A percentile compares a stretch with the other conserved stretches of the same genome.
Conservation (phyloP, 2,888 invertebrate species). For the Xanthia togata region DNA sequence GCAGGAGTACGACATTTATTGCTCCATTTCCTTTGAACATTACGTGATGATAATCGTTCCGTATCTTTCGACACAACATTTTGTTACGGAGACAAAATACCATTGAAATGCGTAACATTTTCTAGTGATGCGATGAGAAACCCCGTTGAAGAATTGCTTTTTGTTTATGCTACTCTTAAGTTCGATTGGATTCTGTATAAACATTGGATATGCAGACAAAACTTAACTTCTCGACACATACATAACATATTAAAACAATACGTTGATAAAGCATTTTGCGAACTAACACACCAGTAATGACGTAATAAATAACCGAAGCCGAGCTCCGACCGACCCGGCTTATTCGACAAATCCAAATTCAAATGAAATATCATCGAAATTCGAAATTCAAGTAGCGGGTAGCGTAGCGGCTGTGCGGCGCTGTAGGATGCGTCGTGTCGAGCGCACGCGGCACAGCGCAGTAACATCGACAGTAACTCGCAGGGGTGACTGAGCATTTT, state of each 20-base stretch:
- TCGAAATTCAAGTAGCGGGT: conserved; percentile 54
- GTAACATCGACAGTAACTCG: conserved; percentile 71
- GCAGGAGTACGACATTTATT: conserved; percentile 53
- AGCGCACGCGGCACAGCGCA: conserved; percentile 38
- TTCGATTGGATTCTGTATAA: conserved; percentile 47
- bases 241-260: conserved; percentile 57
- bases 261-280: conserved; percentile 51
- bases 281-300: conserved; percentile 64
- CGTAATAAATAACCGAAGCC: conserved; percentile 62
- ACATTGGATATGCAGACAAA: conserved; percentile 47
- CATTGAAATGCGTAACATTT: conserved; percentile 45
- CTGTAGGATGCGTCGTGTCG: conserved; percentile 44
- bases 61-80: conserved; percentile 47
- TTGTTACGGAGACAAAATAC: conserved; percentile 51
- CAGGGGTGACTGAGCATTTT: conserved; percentile 79
- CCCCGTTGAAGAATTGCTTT: conserved; percentile 29
- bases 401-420: conserved; percentile 12
- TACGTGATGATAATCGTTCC: conserved; percentile 54
- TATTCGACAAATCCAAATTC: conserved; percentile 65
- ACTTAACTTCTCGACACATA: conserved; percentile 44
- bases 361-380: conserved; percentile 65
- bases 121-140: conserved; percentile 22
- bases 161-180: conserved; percentile 36
- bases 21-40: conserved; percentile 58
- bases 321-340: conserved; percentile 44